These are phyloP conservation scores for Napeogenes sylphis DNA, from an alignment of 2,888 invertebrate species.

Conservation along the genomic window DNA sequence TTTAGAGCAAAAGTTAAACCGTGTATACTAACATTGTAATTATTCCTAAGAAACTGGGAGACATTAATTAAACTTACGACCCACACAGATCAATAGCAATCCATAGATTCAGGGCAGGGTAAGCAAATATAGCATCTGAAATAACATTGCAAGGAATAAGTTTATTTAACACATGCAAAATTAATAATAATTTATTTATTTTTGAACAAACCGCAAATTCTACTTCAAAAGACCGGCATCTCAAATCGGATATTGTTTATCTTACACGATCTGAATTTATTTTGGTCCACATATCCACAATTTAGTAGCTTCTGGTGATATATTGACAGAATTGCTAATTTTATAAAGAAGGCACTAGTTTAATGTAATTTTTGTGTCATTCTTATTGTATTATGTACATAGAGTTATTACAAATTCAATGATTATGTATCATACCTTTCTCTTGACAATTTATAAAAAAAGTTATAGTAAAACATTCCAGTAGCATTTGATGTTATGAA, in stretches of 20 bases:
- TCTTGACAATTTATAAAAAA: too few relatives aligned
- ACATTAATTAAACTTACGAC: too few relatives aligned
- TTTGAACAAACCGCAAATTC: conserved; percentile 13
- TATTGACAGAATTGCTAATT: conserved; percentile 4
- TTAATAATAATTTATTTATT: conserved; percentile 3
- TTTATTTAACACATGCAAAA: not conserved
- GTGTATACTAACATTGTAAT: too few relatives aligned
- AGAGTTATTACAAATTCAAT: too few relatives aligned
- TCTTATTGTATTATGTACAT: not conserved
- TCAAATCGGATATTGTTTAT: conserved; percentile 31
- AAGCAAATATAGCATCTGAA: not conserved
- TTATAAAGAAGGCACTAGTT: conserved; percentile 12
- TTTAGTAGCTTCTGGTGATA: not conserved
- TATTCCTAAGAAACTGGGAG: too few relatives aligned
- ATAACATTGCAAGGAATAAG: not conserved
- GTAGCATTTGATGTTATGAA: too few relatives aligned
- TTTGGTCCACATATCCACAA: not conserved
- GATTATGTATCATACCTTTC: too few relatives aligned
- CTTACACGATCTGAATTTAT: conserved; percentile 27
- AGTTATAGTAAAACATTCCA: too few relatives aligned
- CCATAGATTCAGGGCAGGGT: not conserved
- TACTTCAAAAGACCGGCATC: conserved; percentile 13
- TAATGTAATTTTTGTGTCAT: not conserved
- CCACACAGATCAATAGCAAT: not conserved
- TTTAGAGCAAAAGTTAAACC: too few relatives aligned